Percentiles rank a stretch among this genome's conserved stretches.
These are phyloP conservation scores for Cataglyphis rosenhaueri DNA, from an alignment of 2,888 invertebrate genomes.

Conservation along the genomic window DNA sequence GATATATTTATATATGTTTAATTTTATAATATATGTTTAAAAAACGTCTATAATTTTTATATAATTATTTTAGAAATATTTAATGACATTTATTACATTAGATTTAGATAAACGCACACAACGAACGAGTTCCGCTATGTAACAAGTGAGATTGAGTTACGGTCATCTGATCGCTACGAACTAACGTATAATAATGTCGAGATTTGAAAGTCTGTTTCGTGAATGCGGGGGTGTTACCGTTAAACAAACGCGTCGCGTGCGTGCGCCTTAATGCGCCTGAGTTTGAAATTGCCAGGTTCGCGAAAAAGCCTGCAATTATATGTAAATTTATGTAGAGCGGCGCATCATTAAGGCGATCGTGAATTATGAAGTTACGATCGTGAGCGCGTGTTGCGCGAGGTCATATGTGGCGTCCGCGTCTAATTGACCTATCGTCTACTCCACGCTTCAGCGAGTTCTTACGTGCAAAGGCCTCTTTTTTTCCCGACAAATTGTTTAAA, in stretches of 20 bases:
- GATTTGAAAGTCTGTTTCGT: constrained; percentile 31
- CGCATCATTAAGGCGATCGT: constrained; percentile 82
- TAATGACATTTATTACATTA: background rate
- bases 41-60: background rate
- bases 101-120: background rate
- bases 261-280: constrained; percentile 48
- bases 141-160: constrained; percentile 16
- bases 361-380: constrained; percentile 72
- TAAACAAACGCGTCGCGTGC: constrained; percentile 49
- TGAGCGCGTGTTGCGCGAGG: constrained; percentile 37
- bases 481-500: constrained; percentile 12
- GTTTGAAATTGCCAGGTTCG: constrained; percentile 80
- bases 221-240: constrained; percentile 57
- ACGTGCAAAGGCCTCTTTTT: background rate
- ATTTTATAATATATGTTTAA: no score
- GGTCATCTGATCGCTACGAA: background rate
- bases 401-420: constrained; percentile 43
- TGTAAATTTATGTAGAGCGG: constrained; percentile 83
- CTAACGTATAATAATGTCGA: constrained; percentile 24
- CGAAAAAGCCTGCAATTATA: constrained; percentile 83
- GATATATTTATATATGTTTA: background rate
- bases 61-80: constrained; percentile 3
- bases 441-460: constrained; percentile 41
- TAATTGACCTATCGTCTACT: constrained; percentile 46
- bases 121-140: background rate